phyloP scores from a whole-genome alignment of 2,888 invertebrate genomes.

The Drosophila acutilabella region DNA sequence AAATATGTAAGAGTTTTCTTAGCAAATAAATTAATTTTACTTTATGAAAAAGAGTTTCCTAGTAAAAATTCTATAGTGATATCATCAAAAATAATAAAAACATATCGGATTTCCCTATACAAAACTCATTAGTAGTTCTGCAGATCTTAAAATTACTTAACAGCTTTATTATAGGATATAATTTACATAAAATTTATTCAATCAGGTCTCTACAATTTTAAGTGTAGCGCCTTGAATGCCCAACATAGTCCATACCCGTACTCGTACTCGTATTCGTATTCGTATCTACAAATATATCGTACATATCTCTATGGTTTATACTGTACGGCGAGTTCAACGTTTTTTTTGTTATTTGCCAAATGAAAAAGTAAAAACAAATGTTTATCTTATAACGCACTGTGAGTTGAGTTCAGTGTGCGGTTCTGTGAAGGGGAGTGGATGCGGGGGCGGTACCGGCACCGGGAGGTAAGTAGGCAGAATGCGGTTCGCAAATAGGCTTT shows the following conservation, averaged over 20 bases:
- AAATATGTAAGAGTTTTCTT: no score
- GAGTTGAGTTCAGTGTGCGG: slow-evolving; percentile 32
- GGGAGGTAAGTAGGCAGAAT: slow-evolving; percentile 42
- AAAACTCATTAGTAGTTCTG: no score
- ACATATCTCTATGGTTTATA: slow-evolving; percentile 15
- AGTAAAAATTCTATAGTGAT: no score
- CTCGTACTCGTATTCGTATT: slow-evolving; percentile 18
- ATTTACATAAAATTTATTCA: neutral
- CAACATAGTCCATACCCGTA: slow-evolving; percentile 15
- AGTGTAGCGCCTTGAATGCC: slow-evolving; percentile 17
- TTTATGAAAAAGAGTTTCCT: no score
- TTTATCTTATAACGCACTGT: slow-evolving; percentile 73
- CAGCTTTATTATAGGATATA: no score
- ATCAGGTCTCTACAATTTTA: neutral
- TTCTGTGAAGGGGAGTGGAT: slow-evolving; percentile 3
- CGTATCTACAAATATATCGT: slow-evolving; percentile 6
- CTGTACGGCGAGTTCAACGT: slow-evolving; percentile 67
- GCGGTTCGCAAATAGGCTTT: slow-evolving; percentile 75
- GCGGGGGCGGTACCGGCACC: neutral
- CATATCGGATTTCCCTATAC: no score
- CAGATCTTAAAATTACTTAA: neutral
- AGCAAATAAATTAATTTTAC: no score
- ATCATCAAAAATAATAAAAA: no score
- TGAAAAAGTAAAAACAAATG: slow-evolving; percentile 80
- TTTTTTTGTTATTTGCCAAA: slow-evolving; percentile 77